A percentile compares a stretch with the other conserved stretches of the same genome.
Evolutionary conservation across 2,797 vertebrate species (phyloP).

Genomic region (Peromyscus nudipes): DNA sequence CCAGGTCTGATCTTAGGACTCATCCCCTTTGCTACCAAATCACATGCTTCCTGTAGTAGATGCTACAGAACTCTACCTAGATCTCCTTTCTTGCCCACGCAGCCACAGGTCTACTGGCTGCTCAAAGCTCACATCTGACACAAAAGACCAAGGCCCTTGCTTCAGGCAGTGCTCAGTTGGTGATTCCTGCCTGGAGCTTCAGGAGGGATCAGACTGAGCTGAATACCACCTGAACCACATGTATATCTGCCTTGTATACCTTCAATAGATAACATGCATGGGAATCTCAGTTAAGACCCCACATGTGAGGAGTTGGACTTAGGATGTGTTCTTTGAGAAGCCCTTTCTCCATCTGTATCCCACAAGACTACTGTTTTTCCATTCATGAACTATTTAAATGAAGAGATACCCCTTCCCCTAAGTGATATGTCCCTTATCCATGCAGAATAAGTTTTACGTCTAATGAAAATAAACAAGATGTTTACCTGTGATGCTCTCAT

Average conservation of each 20-base stretch:
- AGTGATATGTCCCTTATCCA: neutral
- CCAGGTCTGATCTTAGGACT: neutral
- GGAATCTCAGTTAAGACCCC: neutral
- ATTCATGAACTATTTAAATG: conserved; percentile 34
- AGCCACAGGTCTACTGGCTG: neutral
- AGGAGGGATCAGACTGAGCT: neutral
- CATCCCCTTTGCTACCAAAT: neutral
- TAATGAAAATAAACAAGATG: neutral
- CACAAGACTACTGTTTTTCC: neutral
- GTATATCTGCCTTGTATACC: no score
- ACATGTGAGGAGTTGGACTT: neutral
- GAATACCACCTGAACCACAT: neutral
- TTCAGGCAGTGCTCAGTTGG: neutral
- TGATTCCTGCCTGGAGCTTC: neutral
- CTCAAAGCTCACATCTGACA: conserved; percentile 23
- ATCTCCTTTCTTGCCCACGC: neutral
- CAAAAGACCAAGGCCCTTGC: neutral
- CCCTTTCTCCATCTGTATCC: neutral
- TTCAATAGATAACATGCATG: neutral
- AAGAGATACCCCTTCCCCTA: neutral
- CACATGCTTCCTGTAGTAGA: neutral
- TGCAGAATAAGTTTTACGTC: neutral
- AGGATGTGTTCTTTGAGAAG: neutral
- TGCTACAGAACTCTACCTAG: neutral
- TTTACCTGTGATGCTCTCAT: neutral